A percentile compares a stretch with the other conserved stretches of the same genome.
Conservation (phyloP, 2,797 vertebrate species). For the Aldrovandia affinis region DNA sequence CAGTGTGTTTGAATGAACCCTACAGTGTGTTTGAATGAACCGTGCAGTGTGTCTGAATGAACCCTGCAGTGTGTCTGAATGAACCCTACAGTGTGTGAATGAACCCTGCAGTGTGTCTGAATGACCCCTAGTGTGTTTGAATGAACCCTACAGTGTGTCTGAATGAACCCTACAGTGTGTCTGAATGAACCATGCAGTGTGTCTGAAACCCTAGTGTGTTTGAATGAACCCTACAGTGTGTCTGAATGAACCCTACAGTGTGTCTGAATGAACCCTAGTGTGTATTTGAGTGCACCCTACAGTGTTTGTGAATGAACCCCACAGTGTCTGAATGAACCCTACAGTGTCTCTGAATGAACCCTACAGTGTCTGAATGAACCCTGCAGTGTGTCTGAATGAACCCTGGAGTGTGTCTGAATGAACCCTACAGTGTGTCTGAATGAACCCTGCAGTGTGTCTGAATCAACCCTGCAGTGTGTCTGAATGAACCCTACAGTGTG, state of each 20-base stretch:
- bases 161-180: background rate
- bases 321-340: background rate
- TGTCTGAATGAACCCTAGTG: background rate
- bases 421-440: background rate
- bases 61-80: background rate
- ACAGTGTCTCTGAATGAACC: background rate
- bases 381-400: background rate
- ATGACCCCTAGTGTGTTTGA: too few species aligned
- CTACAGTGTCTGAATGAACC: background rate
- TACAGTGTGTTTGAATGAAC: too few species aligned
- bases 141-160: background rate
- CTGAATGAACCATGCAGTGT: background rate
- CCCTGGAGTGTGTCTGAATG: background rate
- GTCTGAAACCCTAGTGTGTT: too few species aligned
- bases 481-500: background rate
- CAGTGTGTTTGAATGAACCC: background rate
- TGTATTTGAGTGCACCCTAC: background rate
- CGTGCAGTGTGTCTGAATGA: background rate
- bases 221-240: background rate
- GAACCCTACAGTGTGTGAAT: background rate
- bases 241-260: background rate
- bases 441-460: background rate
- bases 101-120: background rate
- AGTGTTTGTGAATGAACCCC: background rate
- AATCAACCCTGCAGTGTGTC: background rate